Base-by-base conservation (phyloP, 2,113 vertebrate species). In the Drymodes brunneopygia region DNA sequence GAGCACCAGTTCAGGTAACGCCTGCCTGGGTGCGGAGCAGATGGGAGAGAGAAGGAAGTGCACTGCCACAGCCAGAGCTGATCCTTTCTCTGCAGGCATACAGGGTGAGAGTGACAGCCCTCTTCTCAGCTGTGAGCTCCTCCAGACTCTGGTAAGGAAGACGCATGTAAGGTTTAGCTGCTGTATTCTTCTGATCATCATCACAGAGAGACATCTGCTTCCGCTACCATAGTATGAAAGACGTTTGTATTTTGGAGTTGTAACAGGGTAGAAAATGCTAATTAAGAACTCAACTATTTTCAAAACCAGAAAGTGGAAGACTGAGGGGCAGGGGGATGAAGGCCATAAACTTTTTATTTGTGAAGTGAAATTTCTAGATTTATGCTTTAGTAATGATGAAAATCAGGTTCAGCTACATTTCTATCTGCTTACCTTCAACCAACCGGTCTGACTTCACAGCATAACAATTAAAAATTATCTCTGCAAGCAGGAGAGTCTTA, bases 341-440 rank as follows among this genome's bases (percentile, higher is more conserved):
- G 35, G 17, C 62, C 35, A 81, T 54, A 44, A 66, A 31, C 4
- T 13, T 77, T 38, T 65, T 83, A 60, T 50, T 38, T 81, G 27
- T 71, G 21, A 88, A 90, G 45, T 88, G 36, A 10, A 94, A 60
- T 51, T 84, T 94, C 27, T 35, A 86, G 47, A 17, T 19, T 74
- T 94, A 33, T 75, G 28, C 42, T 88, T 78, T 66, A 84, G 75
- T 86, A 89, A 91, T 81, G 86, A 53, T 72, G 81, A 87, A 95
- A 94, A 94, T 97, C 91, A 86, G 73, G 89, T 95, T 97, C 64
- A 94, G 75, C 92, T 84, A 12, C 91, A 91, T 97, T 96, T 95
- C 75, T 95, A 0, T 86, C 72, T 58, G 35, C 77, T 96, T 84
- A 42, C n/a, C 70, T 85, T 96, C 54, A 44, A 77, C 82, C 44